Evolutionary conservation across 2,113 vertebrate genomes (phyloP).

Genomic region (Archilochus colubris): DNA sequence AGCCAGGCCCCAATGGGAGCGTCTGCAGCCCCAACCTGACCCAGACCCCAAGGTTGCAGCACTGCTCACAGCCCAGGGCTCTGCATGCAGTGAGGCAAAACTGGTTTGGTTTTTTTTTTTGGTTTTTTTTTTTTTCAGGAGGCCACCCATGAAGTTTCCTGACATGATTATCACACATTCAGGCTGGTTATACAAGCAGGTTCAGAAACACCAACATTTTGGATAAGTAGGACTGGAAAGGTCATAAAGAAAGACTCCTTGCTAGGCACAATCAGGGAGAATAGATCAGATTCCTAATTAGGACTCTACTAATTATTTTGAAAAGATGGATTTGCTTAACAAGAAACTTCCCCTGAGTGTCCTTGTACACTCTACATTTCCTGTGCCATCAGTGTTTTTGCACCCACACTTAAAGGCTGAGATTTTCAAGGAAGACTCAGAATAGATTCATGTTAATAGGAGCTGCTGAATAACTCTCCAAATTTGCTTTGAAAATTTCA

Average conservation of each 20-base stretch:
- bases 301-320: constrained; percentile 3
- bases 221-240: neutral
- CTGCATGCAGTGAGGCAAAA: neutral
- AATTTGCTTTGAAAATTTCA: constrained; percentile 17
- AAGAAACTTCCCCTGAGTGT: neutral
- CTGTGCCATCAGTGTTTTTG: neutral
- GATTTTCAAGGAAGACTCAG: neutral
- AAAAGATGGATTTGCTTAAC: constrained; percentile 4
- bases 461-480: neutral
- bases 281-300: neutral
- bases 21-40: rapidly evolving
- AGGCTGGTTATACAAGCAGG: neutral
- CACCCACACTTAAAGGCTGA: neutral
- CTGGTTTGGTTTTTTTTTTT: too few species aligned
- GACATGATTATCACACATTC: neutral
- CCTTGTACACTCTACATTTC: neutral
- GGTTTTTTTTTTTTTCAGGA: neutral
- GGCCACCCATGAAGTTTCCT: neutral
- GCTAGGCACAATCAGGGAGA: neutral
- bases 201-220: neutral
- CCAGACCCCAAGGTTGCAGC: rapidly evolving
- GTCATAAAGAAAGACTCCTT: neutral
- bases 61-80: neutral
- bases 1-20: neutral
- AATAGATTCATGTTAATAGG: neutral